Conservation (phyloP, 92 coral and sea anemone genomes). For the Anthopleura xanthogrammica region DNA sequence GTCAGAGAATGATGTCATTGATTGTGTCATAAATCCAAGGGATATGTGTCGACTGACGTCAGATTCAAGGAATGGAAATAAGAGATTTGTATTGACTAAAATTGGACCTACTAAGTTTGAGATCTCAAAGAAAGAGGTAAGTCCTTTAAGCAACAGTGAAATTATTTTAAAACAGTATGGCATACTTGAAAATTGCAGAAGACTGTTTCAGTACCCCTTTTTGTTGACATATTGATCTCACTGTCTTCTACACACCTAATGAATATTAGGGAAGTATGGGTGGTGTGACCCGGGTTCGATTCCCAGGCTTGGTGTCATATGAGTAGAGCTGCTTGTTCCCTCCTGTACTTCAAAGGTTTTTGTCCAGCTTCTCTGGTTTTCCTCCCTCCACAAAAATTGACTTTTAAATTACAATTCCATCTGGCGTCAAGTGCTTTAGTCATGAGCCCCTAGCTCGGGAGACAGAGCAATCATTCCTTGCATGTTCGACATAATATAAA, state of each 20-base stretch:
- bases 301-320: too few relatives aligned
- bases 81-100: slow-evolving; percentile 24
- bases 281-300: too few relatives aligned
- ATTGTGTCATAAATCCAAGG: slow-evolving; percentile 33
- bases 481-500: too few relatives aligned
- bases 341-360: too few relatives aligned
- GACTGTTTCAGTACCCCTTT: neutral
- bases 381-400: too few relatives aligned
- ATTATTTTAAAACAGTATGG: neutral
- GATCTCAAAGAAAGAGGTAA: slow-evolving; percentile 45
- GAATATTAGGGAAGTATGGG: too few relatives aligned
- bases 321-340: too few relatives aligned
- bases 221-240: neutral
- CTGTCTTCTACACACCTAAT: neutral
- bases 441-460: too few relatives aligned
- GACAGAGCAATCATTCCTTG: too few relatives aligned
- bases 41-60: neutral
- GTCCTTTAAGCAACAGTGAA: neutral
- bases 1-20: slow-evolving; percentile 19
- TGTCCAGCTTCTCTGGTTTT: too few relatives aligned
- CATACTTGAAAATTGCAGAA: neutral
- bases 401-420: too few relatives aligned
- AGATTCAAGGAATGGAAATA: neutral
- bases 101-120: slow-evolving; percentile 27
- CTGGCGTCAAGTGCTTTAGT: too few relatives aligned